Evolutionary conservation across 1,140 invertebrate species (phyloP).

Genomic region (Centruroides vittatus): DNA sequence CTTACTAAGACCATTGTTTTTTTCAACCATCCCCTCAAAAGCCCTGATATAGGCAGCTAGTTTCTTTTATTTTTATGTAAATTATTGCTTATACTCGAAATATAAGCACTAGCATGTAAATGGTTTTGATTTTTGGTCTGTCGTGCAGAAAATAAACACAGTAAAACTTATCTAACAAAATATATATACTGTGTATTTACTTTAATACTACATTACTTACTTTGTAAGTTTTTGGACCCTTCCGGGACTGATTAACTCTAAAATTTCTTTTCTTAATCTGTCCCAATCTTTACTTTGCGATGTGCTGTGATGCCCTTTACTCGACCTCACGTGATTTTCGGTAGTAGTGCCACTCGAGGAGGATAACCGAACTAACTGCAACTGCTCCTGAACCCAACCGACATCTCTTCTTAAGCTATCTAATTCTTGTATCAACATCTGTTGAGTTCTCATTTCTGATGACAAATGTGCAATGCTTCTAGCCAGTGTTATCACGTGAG

Average conservation of each 20-base stretch:
- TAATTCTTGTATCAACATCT: slow-evolving; percentile 77
- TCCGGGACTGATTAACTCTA: slow-evolving; percentile 52
- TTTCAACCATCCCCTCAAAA: too few relatives aligned
- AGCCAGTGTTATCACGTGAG: slow-evolving; percentile 80
- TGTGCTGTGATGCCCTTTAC: not conserved
- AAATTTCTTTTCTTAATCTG: slow-evolving; percentile 28
- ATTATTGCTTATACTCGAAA: too few relatives aligned
- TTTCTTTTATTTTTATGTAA: too few relatives aligned
- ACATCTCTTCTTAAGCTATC: slow-evolving; percentile 73
- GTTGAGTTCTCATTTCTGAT: slow-evolving; percentile 80
- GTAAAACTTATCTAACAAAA: too few relatives aligned
- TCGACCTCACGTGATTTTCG: not conserved
- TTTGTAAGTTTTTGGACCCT: slow-evolving; percentile 33
- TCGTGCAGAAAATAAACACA: too few relatives aligned
- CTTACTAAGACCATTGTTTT: too few relatives aligned
- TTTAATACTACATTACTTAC: slow-evolving; percentile 20
- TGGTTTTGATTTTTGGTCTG: too few relatives aligned
- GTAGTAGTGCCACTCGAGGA: slow-evolving; percentile 3
- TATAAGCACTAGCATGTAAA: too few relatives aligned
- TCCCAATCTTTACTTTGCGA: slow-evolving; percentile 22
- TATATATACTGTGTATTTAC: too few relatives aligned
- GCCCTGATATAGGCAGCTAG: too few relatives aligned
- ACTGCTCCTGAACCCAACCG: slow-evolving; percentile 51
- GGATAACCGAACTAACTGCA: slow-evolving; percentile 16
- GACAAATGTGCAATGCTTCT: slow-evolving; percentile 83